Evolutionary conservation across 2,888 invertebrate species (phyloP).

Genomic region (Colostygia pectinataria): DNA sequence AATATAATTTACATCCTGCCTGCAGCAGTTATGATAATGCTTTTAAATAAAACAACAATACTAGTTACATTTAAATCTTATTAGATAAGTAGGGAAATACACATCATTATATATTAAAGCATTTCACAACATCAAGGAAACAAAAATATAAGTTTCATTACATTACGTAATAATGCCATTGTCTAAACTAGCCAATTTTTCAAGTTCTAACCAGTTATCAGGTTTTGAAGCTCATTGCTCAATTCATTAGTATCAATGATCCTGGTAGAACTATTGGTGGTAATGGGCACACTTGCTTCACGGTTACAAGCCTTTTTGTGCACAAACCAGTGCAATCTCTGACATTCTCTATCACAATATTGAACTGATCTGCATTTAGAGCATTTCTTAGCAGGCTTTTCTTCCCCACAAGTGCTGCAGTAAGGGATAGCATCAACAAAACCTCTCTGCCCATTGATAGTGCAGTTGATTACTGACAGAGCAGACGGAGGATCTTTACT

Average conservation of each 20-base stretch:
- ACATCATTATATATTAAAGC: constrained; percentile 34
- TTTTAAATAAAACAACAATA: not conserved
- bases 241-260: constrained; percentile 74
- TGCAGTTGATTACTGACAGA: constrained; percentile 87
- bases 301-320: constrained; percentile 93
- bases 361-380: constrained; percentile 96
- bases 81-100: constrained; percentile 32
- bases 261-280: constrained; percentile 47
- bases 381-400: constrained; percentile 95
- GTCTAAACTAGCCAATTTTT: constrained; percentile 15
- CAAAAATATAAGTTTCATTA: constrained; percentile 24
- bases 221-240: constrained; percentile 77
- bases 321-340: constrained; percentile 95
- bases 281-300: constrained; percentile 71
- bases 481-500: constrained; percentile 89
- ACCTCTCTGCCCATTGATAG: constrained; percentile 94
- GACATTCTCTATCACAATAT: constrained; percentile 97
- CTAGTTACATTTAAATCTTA: constrained; percentile 34
- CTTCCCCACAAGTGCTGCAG: constrained; percentile 94
- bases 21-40: too few relatives aligned
- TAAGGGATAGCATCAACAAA: constrained; percentile 86
- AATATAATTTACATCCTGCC: too few relatives aligned
- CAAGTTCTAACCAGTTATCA: constrained; percentile 64
- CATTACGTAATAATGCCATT: constrained; percentile 20
- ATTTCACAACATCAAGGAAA: constrained; percentile 37